Conservation (phyloP, 2,888 invertebrate species). For the Nephrotoma guestfalica region DNA sequence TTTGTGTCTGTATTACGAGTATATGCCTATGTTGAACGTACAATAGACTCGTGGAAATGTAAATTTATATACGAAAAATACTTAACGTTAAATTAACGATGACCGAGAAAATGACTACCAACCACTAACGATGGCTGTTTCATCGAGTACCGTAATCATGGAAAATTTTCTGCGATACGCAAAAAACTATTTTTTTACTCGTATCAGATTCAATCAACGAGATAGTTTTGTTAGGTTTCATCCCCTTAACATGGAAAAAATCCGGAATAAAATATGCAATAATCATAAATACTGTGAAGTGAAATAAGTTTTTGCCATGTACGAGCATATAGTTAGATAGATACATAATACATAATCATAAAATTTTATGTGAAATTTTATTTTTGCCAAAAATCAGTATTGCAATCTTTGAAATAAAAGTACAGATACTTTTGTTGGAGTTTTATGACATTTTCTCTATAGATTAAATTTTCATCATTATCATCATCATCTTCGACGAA, state of each 20-base stretch:
- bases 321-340: neutral
- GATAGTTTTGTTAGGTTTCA: neutral
- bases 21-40: neutral
- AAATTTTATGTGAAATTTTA: neutral
- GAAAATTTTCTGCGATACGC: neutral
- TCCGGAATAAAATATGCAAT: neutral
- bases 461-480: neutral
- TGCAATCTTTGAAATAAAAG: neutral
- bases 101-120: neutral
- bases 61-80: neutral
- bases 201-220: neutral
- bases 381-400: neutral
- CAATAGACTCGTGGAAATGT: neutral
- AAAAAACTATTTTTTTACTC: neutral
- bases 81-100: neutral
- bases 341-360: neutral
- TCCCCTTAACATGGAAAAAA: neutral
- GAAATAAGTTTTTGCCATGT: neutral
- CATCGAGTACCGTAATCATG: neutral
- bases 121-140: neutral
- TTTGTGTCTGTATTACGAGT: neutral
- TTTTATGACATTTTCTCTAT: neutral
- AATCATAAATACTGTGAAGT: neutral
- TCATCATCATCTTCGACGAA: neutral
- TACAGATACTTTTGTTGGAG: neutral